Conservation (phyloP, 1,140 invertebrate genomes). For the Cotesia chilonis region DNA sequence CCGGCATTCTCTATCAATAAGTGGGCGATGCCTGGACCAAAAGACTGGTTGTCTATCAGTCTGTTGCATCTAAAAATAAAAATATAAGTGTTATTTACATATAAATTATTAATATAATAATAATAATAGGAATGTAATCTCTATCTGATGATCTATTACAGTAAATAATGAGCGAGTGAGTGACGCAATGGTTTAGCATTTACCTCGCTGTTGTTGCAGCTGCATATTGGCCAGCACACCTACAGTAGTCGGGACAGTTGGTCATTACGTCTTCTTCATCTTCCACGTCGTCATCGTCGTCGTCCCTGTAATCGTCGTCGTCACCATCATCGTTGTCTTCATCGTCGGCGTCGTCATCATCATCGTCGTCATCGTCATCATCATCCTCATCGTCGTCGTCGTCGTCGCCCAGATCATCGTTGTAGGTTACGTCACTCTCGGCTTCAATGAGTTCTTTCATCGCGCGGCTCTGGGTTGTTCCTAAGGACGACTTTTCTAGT, state of each 20-base stretch:
- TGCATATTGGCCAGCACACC: slow-evolving; percentile 60
- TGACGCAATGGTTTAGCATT: slow-evolving; percentile 39
- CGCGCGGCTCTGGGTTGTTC: slow-evolving; percentile 33
- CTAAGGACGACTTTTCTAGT: neutral
- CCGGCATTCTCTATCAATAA: slow-evolving; percentile 54
- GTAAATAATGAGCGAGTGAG: slow-evolving; percentile 47
- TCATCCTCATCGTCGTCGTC: slow-evolving; percentile 43
- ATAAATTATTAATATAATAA: slow-evolving; percentile 41
- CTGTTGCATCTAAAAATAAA: slow-evolving; percentile 49
- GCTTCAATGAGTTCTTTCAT: slow-evolving; percentile 51
- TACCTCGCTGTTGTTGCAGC: slow-evolving; percentile 63
- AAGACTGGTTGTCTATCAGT: slow-evolving; percentile 54
- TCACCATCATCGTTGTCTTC: slow-evolving; percentile 50
- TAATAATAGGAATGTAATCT: slow-evolving; percentile 29
- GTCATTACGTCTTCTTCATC: slow-evolving; percentile 54
- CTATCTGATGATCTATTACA: slow-evolving; percentile 41
- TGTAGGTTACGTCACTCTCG: slow-evolving; percentile 46
- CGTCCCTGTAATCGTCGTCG: slow-evolving; percentile 51
- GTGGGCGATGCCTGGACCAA: slow-evolving; percentile 53
- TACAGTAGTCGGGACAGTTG: slow-evolving; percentile 55
- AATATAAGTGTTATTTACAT: neutral
- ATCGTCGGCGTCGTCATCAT: slow-evolving; percentile 52
- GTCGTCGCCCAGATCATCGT: slow-evolving; percentile 49
- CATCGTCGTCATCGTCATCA: slow-evolving; percentile 48
- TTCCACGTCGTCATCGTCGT: slow-evolving; percentile 47